Evolutionary conservation across 2,888 invertebrate species (phyloP), one percentile per base, ranked within the genome.

Genomic region (Aspidiotus rigidus): DNA sequence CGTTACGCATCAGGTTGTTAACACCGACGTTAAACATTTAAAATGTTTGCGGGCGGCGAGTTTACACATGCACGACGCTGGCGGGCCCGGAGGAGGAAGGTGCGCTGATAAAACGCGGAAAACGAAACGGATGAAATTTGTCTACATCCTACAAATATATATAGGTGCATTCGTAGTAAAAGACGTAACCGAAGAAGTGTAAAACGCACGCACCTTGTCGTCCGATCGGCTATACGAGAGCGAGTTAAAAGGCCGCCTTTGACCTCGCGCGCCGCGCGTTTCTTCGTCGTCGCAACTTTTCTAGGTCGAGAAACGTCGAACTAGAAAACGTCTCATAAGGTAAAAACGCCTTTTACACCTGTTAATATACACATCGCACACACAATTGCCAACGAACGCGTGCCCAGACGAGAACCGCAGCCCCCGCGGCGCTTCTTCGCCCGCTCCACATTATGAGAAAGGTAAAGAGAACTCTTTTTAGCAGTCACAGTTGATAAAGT

Each of bases 321-420:
- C 59, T 42, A 60, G 53, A 67, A 67, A 67, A 67, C 67, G 60
- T 60, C 67, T 67, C 28, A 28, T 67, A 49, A 67, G 67, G 59
- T 67, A 60, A 67, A 67, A 67, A 67, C 67, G 60, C 67, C 67
- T 67, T 64, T 59, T 67, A 67, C 67, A 67, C 67, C 67, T 67
- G 67, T 67, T 67, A 67, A 60, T 60, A 67, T 67, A 59, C 60
- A 67, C 59, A 67, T 67, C 28, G 28, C 28, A 28, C 28, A 28
- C 28, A 28, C 28, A 28, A 28, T 28, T 28, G 28, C 28, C 28
- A 28, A 60, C 67, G 59, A 67, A 67, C 67, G 60, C 60, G 67
- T 67, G 67, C 67, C 67, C 60, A 67, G 67, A 66, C 67, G 28
- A 28, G 28, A 28, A 28, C 1, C 28, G 67, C 53, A 59, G 28